Percentiles rank a stretch among this genome's conserved stretches.
These are phyloP conservation scores for Linnaemya tessellans DNA, from an alignment of 2,888 invertebrate genomes.

Conservation along the genomic window DNA sequence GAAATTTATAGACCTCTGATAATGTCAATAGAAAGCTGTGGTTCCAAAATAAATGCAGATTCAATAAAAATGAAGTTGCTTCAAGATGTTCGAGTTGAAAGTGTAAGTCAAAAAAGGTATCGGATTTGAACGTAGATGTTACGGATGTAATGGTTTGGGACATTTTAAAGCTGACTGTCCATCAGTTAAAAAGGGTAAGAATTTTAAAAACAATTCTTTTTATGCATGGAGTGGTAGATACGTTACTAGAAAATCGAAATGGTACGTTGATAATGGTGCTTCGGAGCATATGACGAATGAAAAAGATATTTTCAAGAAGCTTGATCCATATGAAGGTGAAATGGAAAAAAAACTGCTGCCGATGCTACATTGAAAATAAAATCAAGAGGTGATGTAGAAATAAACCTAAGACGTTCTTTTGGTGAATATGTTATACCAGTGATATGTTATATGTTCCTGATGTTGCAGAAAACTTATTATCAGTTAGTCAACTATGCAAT, in stretches of 20 bases:
- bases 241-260: not conserved
- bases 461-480: too few species aligned
- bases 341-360: too few species aligned
- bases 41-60: conserved; percentile 16
- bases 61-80: too few species aligned
- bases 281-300: too few species aligned
- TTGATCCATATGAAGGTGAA: too few species aligned
- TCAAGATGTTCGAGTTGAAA: too few species aligned
- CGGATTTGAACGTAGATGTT: conserved; percentile 22
- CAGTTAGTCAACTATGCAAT: too few species aligned
- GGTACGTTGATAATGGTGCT: too few species aligned
- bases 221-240: conserved; percentile 37
- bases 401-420: not conserved
- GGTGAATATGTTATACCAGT: too few species aligned
- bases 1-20: conserved; percentile 69
- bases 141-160: conserved; percentile 38
- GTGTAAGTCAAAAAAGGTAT: conserved; percentile 1
- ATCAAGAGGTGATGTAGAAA: not conserved
- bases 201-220: conserved; percentile 5
- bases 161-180: conserved; percentile 39
- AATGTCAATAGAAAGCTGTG: conserved; percentile 71
- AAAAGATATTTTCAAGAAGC: too few species aligned
- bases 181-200: conserved; percentile 4
- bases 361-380: not conserved
- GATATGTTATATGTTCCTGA: too few species aligned